A percentile compares a stretch with the other conserved stretches of the same genome.
phyloP scores from a whole-genome alignment of 2,888 invertebrate genomes.

The Anagyrus pseudococci region DNA sequence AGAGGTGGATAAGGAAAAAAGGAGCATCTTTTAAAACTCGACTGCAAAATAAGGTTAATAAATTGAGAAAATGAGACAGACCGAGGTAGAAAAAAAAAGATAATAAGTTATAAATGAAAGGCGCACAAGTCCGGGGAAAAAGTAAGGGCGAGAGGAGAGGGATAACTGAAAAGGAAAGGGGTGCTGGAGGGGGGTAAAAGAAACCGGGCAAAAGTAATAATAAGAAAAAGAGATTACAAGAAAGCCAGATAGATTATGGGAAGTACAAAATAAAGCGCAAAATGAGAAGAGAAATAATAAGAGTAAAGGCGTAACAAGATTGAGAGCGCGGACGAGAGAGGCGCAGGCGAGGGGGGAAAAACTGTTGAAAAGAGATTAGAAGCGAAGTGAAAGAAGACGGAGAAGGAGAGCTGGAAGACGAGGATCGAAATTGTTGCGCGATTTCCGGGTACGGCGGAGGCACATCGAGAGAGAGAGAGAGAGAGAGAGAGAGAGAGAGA shows the following conservation, averaged over 20 bases:
- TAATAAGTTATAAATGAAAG: too few species aligned
- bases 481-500: too few species aligned
- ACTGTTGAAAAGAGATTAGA: not conserved
- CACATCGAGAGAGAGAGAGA: not conserved
- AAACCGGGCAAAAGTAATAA: constrained; percentile 16
- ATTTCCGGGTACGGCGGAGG: constrained; percentile 26
- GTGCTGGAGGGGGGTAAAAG: not conserved
- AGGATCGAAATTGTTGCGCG: constrained; percentile 33
- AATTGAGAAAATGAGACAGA: too few species aligned
- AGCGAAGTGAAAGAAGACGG: too few species aligned
- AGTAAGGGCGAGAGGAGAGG: not conserved
- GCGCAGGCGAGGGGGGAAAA: not conserved
- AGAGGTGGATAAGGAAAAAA: too few species aligned
- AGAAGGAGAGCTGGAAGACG: too few species aligned
- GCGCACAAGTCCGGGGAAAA: too few species aligned
- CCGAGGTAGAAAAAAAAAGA: too few species aligned
- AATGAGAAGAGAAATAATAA: constrained; percentile 17
- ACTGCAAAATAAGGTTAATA: too few species aligned
- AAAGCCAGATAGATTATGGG: constrained; percentile 25
- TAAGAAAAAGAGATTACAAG: constrained; percentile 25
- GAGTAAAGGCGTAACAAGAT: constrained; percentile 29
- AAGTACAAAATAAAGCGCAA: constrained; percentile 10
- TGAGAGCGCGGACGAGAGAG: constrained; percentile 18
- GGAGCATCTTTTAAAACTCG: too few species aligned
- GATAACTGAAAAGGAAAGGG: not conserved